Conservation (phyloP, 2,113 vertebrate species). For the Girardinichthys multiradiatus region DNA sequence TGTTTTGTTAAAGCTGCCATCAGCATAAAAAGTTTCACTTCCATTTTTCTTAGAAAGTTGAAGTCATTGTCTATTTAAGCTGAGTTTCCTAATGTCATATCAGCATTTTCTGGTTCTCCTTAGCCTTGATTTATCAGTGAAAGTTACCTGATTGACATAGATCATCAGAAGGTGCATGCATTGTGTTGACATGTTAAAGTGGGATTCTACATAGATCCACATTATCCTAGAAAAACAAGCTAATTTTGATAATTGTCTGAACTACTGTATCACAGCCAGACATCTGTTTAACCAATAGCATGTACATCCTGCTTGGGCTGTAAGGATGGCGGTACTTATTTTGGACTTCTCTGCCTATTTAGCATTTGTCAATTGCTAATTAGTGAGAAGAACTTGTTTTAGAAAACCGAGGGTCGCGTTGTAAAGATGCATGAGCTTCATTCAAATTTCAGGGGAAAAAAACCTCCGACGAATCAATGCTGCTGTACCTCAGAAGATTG, state of each 20-base stretch:
- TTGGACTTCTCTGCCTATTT: background rate
- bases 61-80: constrained; percentile 4
- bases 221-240: background rate
- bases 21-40: constrained; percentile 2
- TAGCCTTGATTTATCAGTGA: background rate
- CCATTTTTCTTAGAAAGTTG: background rate
- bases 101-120: background rate
- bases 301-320: background rate
- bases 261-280: background rate
- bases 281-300: background rate
- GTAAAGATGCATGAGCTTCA: background rate
- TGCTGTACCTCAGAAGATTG: background rate
- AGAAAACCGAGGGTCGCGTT: background rate
- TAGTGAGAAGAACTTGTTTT: background rate
- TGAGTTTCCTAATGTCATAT: background rate
- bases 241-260: background rate
- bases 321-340: background rate
- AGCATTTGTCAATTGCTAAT: background rate
- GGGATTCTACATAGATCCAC: background rate
- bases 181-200: background rate
- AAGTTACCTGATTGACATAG: background rate
- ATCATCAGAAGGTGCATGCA: background rate
- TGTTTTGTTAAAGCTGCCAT: background rate
- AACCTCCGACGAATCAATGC: background rate
- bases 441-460: background rate